These are phyloP conservation scores for Dilophus febrilis DNA, from an alignment of 2,888 invertebrate genomes.

Conservation along the genomic window DNA sequence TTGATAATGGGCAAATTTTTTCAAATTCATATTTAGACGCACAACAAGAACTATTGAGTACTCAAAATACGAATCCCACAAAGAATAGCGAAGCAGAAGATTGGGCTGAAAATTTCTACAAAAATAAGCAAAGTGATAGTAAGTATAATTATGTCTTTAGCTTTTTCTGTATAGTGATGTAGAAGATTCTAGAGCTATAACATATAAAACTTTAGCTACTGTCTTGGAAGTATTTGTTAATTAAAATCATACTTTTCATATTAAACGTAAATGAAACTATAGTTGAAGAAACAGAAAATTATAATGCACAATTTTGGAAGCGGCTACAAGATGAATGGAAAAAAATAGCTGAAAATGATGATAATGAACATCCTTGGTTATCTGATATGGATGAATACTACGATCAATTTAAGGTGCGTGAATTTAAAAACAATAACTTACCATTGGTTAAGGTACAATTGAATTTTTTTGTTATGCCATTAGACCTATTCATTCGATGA, in stretches of 20 bases:
- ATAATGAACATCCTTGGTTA: slow-evolving; percentile 48
- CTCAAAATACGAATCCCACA: no score
- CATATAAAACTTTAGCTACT: no score
- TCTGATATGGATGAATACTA: slow-evolving; percentile 45
- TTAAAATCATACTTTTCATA: neutral
- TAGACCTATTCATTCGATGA: slow-evolving; percentile 64
- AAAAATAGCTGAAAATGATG: slow-evolving; percentile 40
- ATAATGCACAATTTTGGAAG: slow-evolving; percentile 43
- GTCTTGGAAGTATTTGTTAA: no score
- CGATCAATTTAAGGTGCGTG: slow-evolving; percentile 40
- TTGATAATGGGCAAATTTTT: slow-evolving; percentile 29
- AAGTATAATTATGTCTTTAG: neutral
- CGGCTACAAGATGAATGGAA: slow-evolving; percentile 61
- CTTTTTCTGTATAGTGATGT: neutral
- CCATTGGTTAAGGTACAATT: no score
- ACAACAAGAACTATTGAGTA: slow-evolving; percentile 23
- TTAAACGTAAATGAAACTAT: neutral
- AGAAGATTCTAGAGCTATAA: neutral
- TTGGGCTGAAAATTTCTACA: slow-evolving; percentile 34
- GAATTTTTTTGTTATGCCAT: slow-evolving; percentile 11
- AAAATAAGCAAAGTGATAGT: slow-evolving; percentile 33
- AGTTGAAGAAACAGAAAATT: slow-evolving; percentile 40
- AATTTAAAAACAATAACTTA: no score
- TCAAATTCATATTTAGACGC: no score
- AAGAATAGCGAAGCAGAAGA: slow-evolving; percentile 13